phyloP scores from a whole-genome alignment of 2,797 vertebrate genomes.

The Scomberomorus guttatus region DNA sequence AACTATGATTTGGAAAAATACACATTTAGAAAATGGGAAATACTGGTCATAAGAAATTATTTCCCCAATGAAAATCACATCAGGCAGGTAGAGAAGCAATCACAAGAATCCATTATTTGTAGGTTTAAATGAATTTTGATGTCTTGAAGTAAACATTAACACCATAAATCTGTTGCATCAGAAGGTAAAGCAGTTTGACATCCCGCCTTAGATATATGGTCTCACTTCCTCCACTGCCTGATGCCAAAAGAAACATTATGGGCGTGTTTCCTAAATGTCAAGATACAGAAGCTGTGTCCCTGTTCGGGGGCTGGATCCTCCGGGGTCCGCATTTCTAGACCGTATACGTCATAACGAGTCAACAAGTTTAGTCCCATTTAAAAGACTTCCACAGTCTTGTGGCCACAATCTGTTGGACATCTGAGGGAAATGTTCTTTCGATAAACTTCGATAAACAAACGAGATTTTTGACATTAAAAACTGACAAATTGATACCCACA shows the following conservation, averaged over 20 bases:
- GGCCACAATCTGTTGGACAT: neutral
- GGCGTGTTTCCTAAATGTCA: conserved; percentile 69
- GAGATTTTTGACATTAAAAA: neutral
- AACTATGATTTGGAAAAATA: neutral
- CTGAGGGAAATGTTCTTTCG: neutral
- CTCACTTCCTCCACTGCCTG: conserved; percentile 31
- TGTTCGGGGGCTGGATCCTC: conserved; percentile 52
- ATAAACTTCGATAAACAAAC: neutral
- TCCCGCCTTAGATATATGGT: conserved; percentile 22
- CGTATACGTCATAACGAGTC: conserved; percentile 55
- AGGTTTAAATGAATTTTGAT: neutral
- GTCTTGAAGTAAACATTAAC: conserved; percentile 11
- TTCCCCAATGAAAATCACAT: neutral
- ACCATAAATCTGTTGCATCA: conserved; percentile 4
- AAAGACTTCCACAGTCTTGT: conserved; percentile 19
- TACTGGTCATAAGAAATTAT: neutral
- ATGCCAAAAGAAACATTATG: conserved; percentile 62
- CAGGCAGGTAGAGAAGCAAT: neutral
- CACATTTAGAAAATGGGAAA: neutral
- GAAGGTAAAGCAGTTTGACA: conserved; percentile 24
- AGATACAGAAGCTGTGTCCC: conserved; percentile 67
- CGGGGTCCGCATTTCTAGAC: conserved; percentile 48
- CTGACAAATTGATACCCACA: neutral
- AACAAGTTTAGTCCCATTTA: conserved; percentile 32
- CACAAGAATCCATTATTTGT: too few species aligned